Evolutionary conservation across 2,888 invertebrate genomes (phyloP), one percentile per base, ranked within the genome.

Genomic region (Morinoia aosen): DNA sequence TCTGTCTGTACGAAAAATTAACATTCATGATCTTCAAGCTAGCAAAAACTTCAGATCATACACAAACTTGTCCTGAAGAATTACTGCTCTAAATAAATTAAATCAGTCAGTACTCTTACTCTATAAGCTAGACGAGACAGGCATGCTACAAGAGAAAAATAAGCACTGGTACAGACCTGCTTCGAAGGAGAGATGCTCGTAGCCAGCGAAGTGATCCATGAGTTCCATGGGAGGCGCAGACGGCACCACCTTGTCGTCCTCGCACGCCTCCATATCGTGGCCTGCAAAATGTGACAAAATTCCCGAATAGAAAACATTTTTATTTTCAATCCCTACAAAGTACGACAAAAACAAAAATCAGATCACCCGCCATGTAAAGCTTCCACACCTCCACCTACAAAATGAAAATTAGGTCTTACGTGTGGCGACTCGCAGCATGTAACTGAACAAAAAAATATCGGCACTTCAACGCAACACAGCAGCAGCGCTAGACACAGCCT

Each of bases 131-230:
- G 25, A 76, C 8, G 19, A 25, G 25, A 33, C 8, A 33, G 25
- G 76, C 76, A 16, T 12, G 76, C 76, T 16, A 61, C 61, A 61
- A 19, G 14, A 76, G 76, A 8, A 19, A 33, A 76, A 76, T 3
- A 76, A 76, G 33, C 76, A 33, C 19, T 10, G 25, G 33, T 76
- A 64, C 97, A 97, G 97, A 97, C 97, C 97, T 95, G 97, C 97
- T 96, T 97, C 97, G 96, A 97, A 97, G 33, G 97, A 97, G 19
- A 97, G 97, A 95, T 97, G 97, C 96, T 97, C 97, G 96, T 97
- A 97, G 8, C 97, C 97, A 33, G 97, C 96, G 40, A 97, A 97
- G 48, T 97, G 97, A 96, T 97, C 97, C 97, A 97, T 97, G 95
- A 97, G 97, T 95, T 97, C 97, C 96, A 97, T 96, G 7, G 97